Conservation (phyloP, 1,140 invertebrate genomes). For the Atta texana region DNA sequence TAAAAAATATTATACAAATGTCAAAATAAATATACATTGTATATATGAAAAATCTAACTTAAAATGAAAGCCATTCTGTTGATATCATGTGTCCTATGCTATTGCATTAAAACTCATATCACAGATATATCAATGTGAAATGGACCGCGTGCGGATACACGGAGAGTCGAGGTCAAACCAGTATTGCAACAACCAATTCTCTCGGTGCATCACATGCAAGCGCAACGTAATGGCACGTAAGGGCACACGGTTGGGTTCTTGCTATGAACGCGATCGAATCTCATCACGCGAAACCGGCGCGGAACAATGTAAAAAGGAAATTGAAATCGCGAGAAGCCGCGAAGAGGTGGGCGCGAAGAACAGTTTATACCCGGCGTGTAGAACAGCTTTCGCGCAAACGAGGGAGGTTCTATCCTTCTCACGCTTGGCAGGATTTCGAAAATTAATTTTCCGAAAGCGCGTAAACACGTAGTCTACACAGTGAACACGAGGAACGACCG, state of each 20-base stretch:
- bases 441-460: constrained; percentile 43
- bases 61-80: neutral
- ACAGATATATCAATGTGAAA: neutral
- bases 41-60: neutral
- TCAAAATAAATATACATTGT: too few species aligned
- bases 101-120: constrained; percentile 26
- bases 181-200: constrained; percentile 69
- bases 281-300: constrained; percentile 47
- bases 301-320: constrained; percentile 50
- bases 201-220: constrained; percentile 49
- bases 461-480: neutral
- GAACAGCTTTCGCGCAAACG: neutral
- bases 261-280: constrained; percentile 61
- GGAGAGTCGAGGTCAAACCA: constrained; percentile 9
- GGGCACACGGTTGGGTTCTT: constrained; percentile 56
- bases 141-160: constrained; percentile 19
- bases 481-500: neutral
- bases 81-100: neutral
- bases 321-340: constrained; percentile 45
- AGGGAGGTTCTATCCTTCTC: neutral
- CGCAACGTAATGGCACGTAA: constrained; percentile 58
- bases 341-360: neutral
- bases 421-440: neutral
- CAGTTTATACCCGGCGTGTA: neutral
- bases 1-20: neutral